phyloP scores from a whole-genome alignment of 2,113 vertebrate genomes.

The Podocnemis expansa region DNA sequence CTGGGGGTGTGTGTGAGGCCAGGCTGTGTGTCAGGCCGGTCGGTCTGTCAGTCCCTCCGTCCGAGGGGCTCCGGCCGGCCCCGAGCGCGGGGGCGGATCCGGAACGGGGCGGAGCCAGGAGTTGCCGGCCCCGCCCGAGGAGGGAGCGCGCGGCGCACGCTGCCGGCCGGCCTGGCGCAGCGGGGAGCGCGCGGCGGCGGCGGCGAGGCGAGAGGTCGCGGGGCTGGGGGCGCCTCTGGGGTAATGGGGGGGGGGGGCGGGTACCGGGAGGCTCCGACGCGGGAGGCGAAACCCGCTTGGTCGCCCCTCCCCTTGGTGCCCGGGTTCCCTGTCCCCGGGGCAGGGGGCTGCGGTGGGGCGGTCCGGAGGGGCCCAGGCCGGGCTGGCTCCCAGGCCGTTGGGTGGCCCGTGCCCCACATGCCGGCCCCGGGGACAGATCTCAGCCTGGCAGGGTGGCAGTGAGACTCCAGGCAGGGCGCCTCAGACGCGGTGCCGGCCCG shows the following conservation, averaged over 20 bases:
- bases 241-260: neutral
- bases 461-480: neutral
- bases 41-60: neutral
- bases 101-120: neutral
- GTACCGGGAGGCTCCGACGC: neutral
- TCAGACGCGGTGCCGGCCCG: neutral
- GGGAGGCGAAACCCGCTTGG: neutral
- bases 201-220: neutral
- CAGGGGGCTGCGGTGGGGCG: too few relatives aligned
- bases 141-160: neutral
- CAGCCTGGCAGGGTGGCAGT: too few relatives aligned
- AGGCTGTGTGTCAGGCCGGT: neutral
- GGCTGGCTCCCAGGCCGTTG: neutral
- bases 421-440: neutral
- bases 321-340: neutral
- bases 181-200: neutral
- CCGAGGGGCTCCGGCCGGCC: rapidly evolving
- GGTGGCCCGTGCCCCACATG: neutral
- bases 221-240: neutral
- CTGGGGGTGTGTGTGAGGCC: neutral
- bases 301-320: neutral
- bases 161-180: neutral
- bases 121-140: neutral
- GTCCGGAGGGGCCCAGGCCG: too few relatives aligned
- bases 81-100: rapidly evolving